Conservation (phyloP, 2,797 vertebrate species). For the Centroberyx gerrardi region DNA sequence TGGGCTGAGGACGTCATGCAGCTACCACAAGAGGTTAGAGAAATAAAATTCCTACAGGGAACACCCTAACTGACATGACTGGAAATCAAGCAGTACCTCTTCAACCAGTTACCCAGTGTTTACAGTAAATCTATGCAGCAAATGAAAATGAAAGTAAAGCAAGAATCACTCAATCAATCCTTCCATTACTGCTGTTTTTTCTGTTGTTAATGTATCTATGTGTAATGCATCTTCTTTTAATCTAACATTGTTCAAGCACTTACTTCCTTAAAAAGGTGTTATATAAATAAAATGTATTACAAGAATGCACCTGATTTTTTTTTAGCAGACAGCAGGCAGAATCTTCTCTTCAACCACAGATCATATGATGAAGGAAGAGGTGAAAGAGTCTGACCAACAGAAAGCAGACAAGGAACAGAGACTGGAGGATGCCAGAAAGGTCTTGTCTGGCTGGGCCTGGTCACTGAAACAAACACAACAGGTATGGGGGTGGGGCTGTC, state of each 20-base stretch:
- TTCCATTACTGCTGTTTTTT: no score
- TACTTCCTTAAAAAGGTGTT: no score
- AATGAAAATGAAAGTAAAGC: neutral
- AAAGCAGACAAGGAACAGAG: neutral
- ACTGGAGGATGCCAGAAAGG: neutral
- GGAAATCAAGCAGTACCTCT: no score
- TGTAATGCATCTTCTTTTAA: no score
- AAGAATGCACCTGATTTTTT: neutral
- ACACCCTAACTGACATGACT: no score
- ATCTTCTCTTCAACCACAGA: neutral
- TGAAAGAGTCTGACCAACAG: neutral
- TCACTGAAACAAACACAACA: neutral
- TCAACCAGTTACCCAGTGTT: no score
- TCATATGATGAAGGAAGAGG: neutral
- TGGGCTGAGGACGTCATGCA: slow-evolving; percentile 20
- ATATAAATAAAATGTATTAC: no score
- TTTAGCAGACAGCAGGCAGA: neutral
- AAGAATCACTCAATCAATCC: no score
- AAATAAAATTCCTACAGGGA: neutral
- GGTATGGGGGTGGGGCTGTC: neutral
- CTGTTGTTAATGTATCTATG: no score
- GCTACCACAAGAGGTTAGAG: neutral
- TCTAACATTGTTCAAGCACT: no score
- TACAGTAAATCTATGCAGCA: neutral
- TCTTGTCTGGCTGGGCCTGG: neutral